Evolutionary conservation across 1,140 invertebrate genomes (phyloP).

Genomic region (Conopomorpha cramerella): DNA sequence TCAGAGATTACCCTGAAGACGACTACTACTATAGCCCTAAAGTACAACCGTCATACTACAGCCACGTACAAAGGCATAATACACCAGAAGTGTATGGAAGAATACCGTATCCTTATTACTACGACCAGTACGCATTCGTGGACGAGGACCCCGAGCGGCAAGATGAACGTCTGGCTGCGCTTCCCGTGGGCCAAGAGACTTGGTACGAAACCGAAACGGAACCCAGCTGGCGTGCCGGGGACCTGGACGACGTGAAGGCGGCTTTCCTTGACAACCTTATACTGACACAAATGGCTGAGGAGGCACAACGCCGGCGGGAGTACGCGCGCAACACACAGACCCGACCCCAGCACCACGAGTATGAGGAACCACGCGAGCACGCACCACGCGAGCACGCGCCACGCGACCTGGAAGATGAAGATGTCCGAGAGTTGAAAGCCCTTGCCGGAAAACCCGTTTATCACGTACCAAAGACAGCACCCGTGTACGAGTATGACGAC

Average conservation of each 20-base stretch:
- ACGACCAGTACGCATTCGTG: constrained; percentile 61
- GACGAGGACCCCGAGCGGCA: constrained; percentile 59
- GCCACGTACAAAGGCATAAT: constrained; percentile 19
- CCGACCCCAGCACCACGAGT: constrained; percentile 44
- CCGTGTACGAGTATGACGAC: constrained; percentile 40
- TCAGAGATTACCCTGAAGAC: constrained; percentile 42
- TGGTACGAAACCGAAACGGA: constrained; percentile 61
- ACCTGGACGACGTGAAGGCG: constrained; percentile 63
- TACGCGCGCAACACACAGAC: constrained; percentile 34
- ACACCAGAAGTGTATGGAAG: constrained; percentile 39
- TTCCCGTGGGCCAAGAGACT: constrained; percentile 67
- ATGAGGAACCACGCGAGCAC: constrained; percentile 50
- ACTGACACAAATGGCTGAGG: constrained; percentile 65
- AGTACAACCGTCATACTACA: constrained; percentile 43
- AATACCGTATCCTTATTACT: constrained; percentile 58
- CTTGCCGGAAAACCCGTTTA: constrained; percentile 57
- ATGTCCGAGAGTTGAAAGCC: constrained; percentile 64
- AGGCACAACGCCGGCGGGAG: constrained; percentile 50
- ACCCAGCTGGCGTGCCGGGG: constrained; percentile 38
- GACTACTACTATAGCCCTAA: constrained; percentile 46
- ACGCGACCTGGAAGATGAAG: constrained; percentile 61
- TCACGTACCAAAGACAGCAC: constrained; percentile 47
- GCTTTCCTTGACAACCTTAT: constrained; percentile 67
- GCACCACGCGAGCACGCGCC: no score
- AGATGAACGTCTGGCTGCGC: constrained; percentile 53